Conservation (phyloP, 1,140 invertebrate species). For the Theocolax elegans region DNA sequence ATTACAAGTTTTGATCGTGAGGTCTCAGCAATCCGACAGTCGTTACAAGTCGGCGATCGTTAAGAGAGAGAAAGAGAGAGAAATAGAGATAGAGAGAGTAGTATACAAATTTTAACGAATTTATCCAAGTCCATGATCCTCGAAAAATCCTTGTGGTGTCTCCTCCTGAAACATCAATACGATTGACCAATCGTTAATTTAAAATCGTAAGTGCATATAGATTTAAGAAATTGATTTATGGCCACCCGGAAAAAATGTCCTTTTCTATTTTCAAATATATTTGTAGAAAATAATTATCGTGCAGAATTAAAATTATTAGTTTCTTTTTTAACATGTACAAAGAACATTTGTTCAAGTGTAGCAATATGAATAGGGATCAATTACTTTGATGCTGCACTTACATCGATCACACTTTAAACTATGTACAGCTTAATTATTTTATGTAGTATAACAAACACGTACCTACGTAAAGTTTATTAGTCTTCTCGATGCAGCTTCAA, state of each 20-base stretch:
- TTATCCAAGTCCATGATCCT: constrained; percentile 97
- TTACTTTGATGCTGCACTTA: constrained; percentile 64
- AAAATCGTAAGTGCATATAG: not conserved
- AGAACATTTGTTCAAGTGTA: constrained; percentile 32
- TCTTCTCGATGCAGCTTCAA: constrained; percentile 67
- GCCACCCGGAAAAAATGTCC: constrained; percentile 15
- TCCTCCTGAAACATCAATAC: constrained; percentile 86
- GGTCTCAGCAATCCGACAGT: too few species aligned
- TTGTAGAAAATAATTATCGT: not conserved
- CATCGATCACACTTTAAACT: constrained; percentile 39
- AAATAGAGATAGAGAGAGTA: not conserved
- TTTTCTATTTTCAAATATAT: not conserved
- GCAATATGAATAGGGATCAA: constrained; percentile 66
- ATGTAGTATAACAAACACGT: constrained; percentile 62
- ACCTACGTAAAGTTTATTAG: constrained; percentile 62
- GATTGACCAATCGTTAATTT: constrained; percentile 17
- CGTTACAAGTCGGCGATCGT: not conserved
- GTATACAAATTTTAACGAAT: not conserved
- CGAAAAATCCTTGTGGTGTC: constrained; percentile 98
- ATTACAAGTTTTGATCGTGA: too few species aligned
- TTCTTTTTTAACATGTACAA: too few species aligned
- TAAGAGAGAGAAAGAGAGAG: not conserved
- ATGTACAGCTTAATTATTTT: constrained; percentile 40
- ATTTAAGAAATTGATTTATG: not conserved
- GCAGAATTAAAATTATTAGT: not conserved